A percentile compares a stretch with the other conserved stretches of the same genome.
phyloP scores from a whole-genome alignment of 2,797 vertebrate species.

The Erpetoichthys calabaricus region DNA sequence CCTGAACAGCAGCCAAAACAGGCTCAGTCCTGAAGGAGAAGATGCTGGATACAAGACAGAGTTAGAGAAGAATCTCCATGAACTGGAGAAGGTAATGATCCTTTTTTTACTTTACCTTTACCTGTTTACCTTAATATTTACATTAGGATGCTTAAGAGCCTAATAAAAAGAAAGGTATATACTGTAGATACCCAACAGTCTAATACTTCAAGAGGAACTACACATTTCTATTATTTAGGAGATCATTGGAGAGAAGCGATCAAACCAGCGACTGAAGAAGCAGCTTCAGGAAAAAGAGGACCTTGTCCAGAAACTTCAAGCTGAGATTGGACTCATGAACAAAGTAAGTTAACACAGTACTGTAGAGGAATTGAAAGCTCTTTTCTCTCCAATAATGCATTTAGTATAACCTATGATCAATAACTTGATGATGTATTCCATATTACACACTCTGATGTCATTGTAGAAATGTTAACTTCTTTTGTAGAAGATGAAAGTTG shows the following conservation, averaged over 20 bases:
- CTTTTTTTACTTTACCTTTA: neutral
- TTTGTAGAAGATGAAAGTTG: no score
- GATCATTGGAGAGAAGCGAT: conserved; percentile 11
- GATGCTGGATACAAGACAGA: no score
- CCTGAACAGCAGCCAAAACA: neutral
- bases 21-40: neutral
- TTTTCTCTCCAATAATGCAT: no score
- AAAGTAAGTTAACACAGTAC: conserved; percentile 7
- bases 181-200: no score
- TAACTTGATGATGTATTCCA: no score
- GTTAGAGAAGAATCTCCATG: neutral
- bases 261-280: conserved; percentile 10
- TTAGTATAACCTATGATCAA: no score
- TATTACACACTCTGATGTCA: no score
- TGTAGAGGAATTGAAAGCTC: neutral
- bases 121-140: neutral
- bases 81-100: neutral
- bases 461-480: no score
- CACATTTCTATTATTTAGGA: conserved; percentile 3
- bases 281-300: conserved; percentile 14
- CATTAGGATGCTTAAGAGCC: no score
- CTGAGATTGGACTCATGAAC: conserved; percentile 10
- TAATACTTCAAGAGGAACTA: no score
- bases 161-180: no score
- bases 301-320: conserved; percentile 9